A percentile compares a stretch with the other conserved stretches of the same genome.
These are phyloP conservation scores for Drosophila anomelani DNA, from an alignment of 2,888 invertebrate species.

Conservation along the genomic window DNA sequence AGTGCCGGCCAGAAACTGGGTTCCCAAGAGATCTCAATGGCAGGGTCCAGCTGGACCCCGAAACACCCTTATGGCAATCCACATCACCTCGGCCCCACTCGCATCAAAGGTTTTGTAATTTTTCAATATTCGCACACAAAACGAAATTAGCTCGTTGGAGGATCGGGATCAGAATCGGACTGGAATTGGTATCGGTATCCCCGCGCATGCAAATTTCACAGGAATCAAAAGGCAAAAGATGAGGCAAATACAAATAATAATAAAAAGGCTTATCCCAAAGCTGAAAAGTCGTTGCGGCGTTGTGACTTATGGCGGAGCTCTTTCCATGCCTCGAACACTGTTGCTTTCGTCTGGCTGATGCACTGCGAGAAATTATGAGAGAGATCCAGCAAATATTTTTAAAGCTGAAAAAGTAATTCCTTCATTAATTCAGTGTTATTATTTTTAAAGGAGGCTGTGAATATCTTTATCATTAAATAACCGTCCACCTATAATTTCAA, in stretches of 20 bases:
- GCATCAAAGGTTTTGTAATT: conserved; percentile 65
- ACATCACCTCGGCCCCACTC: conserved; percentile 11
- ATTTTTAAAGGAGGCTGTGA: too few relatives aligned
- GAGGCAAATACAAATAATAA: conserved; percentile 68
- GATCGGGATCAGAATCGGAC: conserved; percentile 36
- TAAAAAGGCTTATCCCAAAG: conserved; percentile 56
- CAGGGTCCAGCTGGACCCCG: conserved; percentile 24
- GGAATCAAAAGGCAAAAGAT: conserved; percentile 70
- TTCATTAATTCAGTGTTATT: neutral
- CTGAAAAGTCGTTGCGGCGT: conserved; percentile 72
- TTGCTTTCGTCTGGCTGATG: conserved; percentile 23
- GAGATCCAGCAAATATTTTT: accelerated
- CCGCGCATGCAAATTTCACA: conserved; percentile 73
- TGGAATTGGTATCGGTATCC: conserved; percentile 41
- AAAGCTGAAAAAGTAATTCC: neutral
- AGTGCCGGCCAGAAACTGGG: conserved; percentile 35
- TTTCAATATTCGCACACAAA: conserved; percentile 73
- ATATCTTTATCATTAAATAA: too few relatives aligned
- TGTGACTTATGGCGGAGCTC: conserved; percentile 75
- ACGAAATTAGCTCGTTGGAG: conserved; percentile 74
- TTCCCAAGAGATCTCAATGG: conserved; percentile 53
- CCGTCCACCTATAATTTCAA: too few relatives aligned
- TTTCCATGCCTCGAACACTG: conserved; percentile 25
- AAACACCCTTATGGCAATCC: neutral
- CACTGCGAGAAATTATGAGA: conserved; percentile 13